A percentile compares a stretch with the other conserved stretches of the same genome.
Conservation (phyloP, 2,888 invertebrate genomes). For the Strigamia crassipes region DNA sequence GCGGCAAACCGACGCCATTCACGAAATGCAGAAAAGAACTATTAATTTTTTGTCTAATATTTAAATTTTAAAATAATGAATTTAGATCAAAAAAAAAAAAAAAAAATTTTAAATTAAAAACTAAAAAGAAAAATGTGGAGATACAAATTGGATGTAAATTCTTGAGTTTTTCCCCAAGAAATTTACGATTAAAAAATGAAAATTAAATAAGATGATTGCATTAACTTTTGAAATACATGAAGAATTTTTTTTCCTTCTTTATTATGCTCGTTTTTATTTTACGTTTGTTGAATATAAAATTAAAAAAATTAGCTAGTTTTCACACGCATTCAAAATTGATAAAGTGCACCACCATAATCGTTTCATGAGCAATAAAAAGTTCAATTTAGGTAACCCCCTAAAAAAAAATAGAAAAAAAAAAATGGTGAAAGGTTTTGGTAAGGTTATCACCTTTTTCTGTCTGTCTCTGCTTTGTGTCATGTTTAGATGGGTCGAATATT, state of each 20-base stretch:
- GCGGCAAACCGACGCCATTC: background rate
- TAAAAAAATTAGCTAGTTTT: background rate
- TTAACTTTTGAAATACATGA: too few species aligned
- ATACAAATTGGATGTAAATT: background rate
- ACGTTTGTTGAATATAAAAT: background rate
- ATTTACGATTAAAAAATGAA: background rate
- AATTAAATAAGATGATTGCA: too few species aligned
- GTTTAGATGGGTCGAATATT: conserved; percentile 16
- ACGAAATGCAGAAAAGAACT: background rate
- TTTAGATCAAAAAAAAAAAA: background rate
- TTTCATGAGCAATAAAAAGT: background rate
- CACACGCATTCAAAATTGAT: conserved; percentile 2
- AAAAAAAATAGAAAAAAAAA: background rate
- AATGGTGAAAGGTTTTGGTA: background rate
- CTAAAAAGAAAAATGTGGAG: background rate
- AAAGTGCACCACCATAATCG: background rate
- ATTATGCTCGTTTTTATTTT: background rate
- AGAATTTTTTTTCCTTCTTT: background rate
- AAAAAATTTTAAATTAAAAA: too few species aligned
- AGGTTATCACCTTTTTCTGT: background rate
- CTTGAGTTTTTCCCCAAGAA: background rate
- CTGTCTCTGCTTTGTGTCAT: background rate
- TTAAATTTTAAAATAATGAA: background rate
- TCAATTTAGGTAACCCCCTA: background rate
- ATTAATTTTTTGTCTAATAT: too few species aligned